Conservation (phyloP, 2,797 vertebrate species). For the Argentina silus region DNA sequence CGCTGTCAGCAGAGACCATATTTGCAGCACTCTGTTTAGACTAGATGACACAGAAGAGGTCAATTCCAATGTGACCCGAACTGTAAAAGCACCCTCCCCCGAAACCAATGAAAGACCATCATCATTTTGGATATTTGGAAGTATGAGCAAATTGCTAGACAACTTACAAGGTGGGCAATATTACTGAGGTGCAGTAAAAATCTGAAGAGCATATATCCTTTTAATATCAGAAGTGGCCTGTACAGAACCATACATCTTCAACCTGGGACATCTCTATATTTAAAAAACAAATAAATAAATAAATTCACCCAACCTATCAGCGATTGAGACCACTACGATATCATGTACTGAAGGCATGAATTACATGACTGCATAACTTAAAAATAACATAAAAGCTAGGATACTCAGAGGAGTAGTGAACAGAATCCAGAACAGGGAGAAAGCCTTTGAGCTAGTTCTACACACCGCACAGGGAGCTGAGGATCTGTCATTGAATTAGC, state of each 20-base stretch:
- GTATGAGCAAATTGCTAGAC: background rate
- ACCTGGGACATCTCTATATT: background rate
- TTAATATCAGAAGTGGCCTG: background rate
- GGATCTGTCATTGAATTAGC: constrained; percentile 49
- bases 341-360: background rate
- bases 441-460: constrained; percentile 22
- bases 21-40: constrained; percentile 28
- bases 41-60: constrained; percentile 7
- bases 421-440: constrained; percentile 42
- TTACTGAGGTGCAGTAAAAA: background rate
- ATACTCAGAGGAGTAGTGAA: constrained; percentile 16
- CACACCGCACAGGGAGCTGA: constrained; percentile 14
- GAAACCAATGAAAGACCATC: background rate
- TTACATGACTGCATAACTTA: background rate
- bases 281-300: background rate
- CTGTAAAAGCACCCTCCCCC: background rate
- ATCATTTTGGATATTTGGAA: background rate
- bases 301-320: background rate
- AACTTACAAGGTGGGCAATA: background rate
- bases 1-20: constrained; percentile 40
- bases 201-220: too few relatives aligned
- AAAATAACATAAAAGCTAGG: background rate
- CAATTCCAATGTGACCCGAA: constrained; percentile 21
- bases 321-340: background rate
- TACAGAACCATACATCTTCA: background rate